Base-by-base conservation (phyloP, 1,140 invertebrate genomes). In the Neodiprion virginianus region DNA sequence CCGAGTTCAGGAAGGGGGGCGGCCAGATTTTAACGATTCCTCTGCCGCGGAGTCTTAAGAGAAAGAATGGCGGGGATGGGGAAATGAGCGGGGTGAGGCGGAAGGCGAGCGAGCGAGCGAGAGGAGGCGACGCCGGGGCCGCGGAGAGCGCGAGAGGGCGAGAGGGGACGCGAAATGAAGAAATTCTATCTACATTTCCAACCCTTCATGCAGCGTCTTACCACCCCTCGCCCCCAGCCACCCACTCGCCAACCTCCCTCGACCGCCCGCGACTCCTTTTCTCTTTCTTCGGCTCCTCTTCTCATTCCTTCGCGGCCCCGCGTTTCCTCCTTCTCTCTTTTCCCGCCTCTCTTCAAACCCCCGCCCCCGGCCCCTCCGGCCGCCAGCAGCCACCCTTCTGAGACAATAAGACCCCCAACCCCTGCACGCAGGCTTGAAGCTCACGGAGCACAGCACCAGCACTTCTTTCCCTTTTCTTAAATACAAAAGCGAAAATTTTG, bases 121-220 rank as follows among this genome's bases (percentile, higher is more conserved):
- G 67, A 14, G 67, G 23, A 11, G 67, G 67, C 11, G 23, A 79
- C 50, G 40, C 21, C 48, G 9, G 72, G 82, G n/a, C 11, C 79
- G 71, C 79, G 79, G 75, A 76, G 80, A 76, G 79, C 77, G 75
- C 78, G 75, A 75, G 76, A 74, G 73, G 71, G 72, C 73, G 76
- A 67, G 72, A 78, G 68, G 81, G 82, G 83, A 88, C 84, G 86
- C 83, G 86, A 88, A 88, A 88, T 88, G 87, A 88, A 88, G 87
- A 88, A 88, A 88, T 88, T 88, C 86, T 88, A 88, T 88, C 86
- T 88, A 87, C 85, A 88, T 88, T 87, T 88, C 86, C 87, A 88
- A 88, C 87, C 87, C 86, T 88, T 88, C 87, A 87, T 87, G 85
- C 86, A 82, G 78, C 86, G 84, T 86, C 87, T 88, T 88, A 85